phyloP scores from a whole-genome alignment of 2,113 vertebrate genomes.

The Tringa solitaria region DNA sequence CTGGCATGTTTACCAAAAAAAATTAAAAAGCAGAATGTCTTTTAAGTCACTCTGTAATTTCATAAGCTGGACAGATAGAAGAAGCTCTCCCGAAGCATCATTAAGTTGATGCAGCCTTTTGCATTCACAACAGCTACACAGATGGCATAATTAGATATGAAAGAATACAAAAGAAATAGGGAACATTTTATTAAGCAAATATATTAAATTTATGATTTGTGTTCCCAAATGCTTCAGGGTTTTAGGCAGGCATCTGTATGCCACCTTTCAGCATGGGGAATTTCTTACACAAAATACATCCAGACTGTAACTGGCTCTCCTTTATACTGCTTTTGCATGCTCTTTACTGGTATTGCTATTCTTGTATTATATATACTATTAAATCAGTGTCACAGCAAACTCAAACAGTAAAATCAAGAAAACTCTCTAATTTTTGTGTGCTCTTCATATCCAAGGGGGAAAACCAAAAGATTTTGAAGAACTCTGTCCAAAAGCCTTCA shows the following conservation, averaged over 20 bases:
- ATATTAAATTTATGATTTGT: not conserved
- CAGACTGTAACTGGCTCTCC: not conserved
- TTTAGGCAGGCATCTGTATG: not conserved
- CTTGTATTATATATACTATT: not conserved
- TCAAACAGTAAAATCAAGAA: not conserved
- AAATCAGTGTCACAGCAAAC: accelerated
- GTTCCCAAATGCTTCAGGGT: not conserved
- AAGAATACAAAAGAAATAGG: not conserved
- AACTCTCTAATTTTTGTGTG: not conserved
- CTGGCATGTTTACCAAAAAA: not conserved
- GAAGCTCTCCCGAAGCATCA: not conserved
- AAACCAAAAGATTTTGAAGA: not conserved
- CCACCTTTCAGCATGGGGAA: not conserved
- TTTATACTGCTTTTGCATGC: not conserved
- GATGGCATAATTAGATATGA: not conserved
- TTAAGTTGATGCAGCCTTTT: not conserved
- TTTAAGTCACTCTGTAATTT: not conserved
- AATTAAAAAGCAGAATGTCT: conserved; percentile 10
- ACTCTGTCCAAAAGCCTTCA: not conserved
- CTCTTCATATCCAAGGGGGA: not conserved
- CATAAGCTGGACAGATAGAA: not conserved
- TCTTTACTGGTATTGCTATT: not conserved
- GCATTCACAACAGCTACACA: not conserved
- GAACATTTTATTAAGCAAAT: not conserved
- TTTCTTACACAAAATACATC: not conserved